Evolutionary conservation across 2,797 vertebrate species (phyloP).

Genomic region (Anabas testudineus): DNA sequence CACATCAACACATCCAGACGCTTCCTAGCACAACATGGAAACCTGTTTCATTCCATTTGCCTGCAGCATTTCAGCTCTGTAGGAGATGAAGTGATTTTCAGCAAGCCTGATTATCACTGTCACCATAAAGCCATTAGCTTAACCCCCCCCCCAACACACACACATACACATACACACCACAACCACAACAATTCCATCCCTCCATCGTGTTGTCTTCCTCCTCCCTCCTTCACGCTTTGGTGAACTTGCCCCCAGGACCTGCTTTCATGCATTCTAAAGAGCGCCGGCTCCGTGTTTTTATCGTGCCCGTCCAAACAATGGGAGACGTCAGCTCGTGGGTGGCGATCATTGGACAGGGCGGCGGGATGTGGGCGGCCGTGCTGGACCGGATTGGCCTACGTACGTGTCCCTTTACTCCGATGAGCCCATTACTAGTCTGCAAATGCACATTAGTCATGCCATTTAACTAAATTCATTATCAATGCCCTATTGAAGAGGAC

Average conservation of each 20-base stretch:
- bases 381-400: conserved; percentile 45
- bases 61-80: conserved; percentile 57
- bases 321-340: conserved; percentile 51
- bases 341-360: conserved; percentile 53
- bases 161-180: not conserved
- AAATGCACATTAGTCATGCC: conserved; percentile 74
- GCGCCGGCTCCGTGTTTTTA: conserved; percentile 57
- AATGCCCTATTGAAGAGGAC: conserved; percentile 70
- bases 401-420: conserved; percentile 36
- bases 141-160: conserved; percentile 20
- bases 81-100: conserved; percentile 67
- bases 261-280: conserved; percentile 78
- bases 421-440: conserved; percentile 56
- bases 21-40: conserved; percentile 42
- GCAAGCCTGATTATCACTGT: conserved; percentile 71
- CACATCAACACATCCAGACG: conserved; percentile 4
- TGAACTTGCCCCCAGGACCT: conserved; percentile 72
- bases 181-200: conserved; percentile 18
- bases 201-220: conserved; percentile 56
- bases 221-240: conserved; percentile 78
- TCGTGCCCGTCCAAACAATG: conserved; percentile 61
- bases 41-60: conserved; percentile 51
- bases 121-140: conserved; percentile 71
- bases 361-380: conserved; percentile 31
- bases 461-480: conserved; percentile 76